Conservation (phyloP, 2,888 invertebrate genomes). For the Cancer borealis region DNA sequence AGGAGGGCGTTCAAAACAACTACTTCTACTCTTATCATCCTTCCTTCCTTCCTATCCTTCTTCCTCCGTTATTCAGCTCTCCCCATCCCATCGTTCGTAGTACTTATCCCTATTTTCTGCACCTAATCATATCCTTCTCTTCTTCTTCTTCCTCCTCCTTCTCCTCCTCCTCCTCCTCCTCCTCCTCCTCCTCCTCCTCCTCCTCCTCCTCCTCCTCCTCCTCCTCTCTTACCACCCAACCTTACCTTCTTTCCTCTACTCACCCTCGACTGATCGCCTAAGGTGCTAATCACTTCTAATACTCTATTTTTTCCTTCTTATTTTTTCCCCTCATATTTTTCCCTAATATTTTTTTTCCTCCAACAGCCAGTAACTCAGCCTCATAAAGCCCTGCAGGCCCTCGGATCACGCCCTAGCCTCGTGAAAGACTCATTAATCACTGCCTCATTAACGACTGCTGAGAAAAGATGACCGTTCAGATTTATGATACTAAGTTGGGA, state of each 20-base stretch:
- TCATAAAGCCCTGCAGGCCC: not conserved
- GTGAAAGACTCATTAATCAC: conserved; percentile 9
- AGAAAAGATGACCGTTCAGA: conserved; percentile 15
- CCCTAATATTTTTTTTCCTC: not conserved
- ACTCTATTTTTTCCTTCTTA: not conserved
- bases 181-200: not conserved
- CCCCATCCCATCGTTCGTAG: not conserved
- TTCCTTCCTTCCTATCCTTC: not conserved
- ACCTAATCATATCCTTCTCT: not conserved
- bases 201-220: not conserved
- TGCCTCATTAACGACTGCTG: not conserved
- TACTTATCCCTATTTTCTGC: not conserved
- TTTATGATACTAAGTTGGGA: not conserved
- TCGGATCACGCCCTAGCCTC: not conserved
- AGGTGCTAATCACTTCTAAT: conserved; percentile 4
- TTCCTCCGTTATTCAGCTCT: not conserved
- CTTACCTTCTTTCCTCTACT: not conserved
- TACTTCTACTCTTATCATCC: not conserved
- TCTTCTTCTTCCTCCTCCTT: not conserved
- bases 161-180: not conserved
- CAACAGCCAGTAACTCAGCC: not conserved
- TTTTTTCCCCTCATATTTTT: too few species aligned
- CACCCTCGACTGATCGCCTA: not conserved
- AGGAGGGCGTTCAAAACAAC: not conserved
- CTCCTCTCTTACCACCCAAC: not conserved